phyloP scores from a whole-genome alignment of 2,888 invertebrate species.

The Hirtodrosophila confusa region DNA sequence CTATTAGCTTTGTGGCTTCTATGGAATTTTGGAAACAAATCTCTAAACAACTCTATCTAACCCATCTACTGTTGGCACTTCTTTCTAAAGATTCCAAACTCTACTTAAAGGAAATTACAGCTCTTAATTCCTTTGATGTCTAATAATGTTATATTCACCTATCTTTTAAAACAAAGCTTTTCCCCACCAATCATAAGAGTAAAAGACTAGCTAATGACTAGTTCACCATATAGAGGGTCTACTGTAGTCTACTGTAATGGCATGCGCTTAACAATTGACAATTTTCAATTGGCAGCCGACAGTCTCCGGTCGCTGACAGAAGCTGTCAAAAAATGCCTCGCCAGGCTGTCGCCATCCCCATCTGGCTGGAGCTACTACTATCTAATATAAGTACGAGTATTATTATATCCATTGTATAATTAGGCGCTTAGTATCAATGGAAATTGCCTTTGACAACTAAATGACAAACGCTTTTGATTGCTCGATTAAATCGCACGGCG shows the following conservation, averaged over 20 bases:
- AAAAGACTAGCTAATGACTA: too few species aligned
- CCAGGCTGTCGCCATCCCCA: conserved; percentile 38
- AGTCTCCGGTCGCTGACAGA: conserved; percentile 20
- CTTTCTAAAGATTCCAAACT: too few species aligned
- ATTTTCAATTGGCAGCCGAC: conserved; percentile 18
- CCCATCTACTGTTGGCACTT: too few species aligned
- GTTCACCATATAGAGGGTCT: too few species aligned
- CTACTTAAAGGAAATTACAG: too few species aligned
- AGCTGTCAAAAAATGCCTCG: conserved; percentile 64
- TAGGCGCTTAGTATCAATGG: conserved; percentile 62
- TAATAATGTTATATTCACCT: too few species aligned
- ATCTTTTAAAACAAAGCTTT: too few species aligned
- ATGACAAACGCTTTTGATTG: conserved; percentile 76
- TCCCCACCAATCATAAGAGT: too few species aligned
- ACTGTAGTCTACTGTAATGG: conserved; percentile 12
- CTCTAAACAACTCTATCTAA: too few species aligned
- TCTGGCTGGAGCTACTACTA: neutral
- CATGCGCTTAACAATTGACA: conserved; percentile 23
- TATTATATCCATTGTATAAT: conserved; percentile 55
- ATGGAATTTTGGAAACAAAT: too few species aligned
- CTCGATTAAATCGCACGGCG: conserved; percentile 72
- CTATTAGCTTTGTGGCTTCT: too few species aligned
- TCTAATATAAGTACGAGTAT: conserved; percentile 8
- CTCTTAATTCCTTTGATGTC: too few species aligned
- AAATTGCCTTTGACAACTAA: conserved; percentile 74